Base-by-base conservation (phyloP, 2,113 vertebrate species). In the Petrocephalus microphthalmus region DNA sequence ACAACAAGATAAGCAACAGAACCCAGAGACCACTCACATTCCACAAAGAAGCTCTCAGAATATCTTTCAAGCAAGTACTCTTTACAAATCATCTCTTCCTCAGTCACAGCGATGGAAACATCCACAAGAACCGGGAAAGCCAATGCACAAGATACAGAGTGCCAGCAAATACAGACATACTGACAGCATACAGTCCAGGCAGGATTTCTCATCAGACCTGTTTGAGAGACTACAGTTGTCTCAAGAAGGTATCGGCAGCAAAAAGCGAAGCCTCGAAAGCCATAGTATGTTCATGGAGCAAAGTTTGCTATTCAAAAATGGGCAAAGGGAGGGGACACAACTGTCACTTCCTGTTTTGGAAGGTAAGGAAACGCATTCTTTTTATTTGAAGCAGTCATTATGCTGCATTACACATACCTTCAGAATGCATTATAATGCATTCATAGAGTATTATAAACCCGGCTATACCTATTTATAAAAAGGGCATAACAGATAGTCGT, bases 1-100 rank as follows among this genome's bases (percentile, higher is more conserved):
- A 93, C 96, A 97, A 91, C 98, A 98, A 92, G 96, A 97, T 89
- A 97, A 94, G 90, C 94, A 96, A 94, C 97, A 95, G 90, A 94
- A 96, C 94, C 96, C 95, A 95, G 95, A 96, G 94, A 90, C 94
- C 91, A 92, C 88, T 87, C 89, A 92, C 51, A 91, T 89, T 0
- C 82, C 94, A 67, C 95, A 96, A 92, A 96, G 95, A 93, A 91
- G 93, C 52, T 94, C 96, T 15, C 97, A 96, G 93, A 97, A 88
- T 92, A 97, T 91, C 94, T 99, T 98, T 90, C 97, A 99, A 94
- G 95, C 96, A 88, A 97, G 98, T 94, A 97, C 96, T 0, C 94
- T 97, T 89, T 97, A 97, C 20, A 96, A 95, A 0, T 93, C 97
- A 90, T 97, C 97, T 7, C 95, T 97, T 90, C 95, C 96, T 47